These are phyloP conservation scores for Erythrolamprus reginae DNA, from an alignment of 2,113 vertebrate genomes.

Conservation along the genomic window DNA sequence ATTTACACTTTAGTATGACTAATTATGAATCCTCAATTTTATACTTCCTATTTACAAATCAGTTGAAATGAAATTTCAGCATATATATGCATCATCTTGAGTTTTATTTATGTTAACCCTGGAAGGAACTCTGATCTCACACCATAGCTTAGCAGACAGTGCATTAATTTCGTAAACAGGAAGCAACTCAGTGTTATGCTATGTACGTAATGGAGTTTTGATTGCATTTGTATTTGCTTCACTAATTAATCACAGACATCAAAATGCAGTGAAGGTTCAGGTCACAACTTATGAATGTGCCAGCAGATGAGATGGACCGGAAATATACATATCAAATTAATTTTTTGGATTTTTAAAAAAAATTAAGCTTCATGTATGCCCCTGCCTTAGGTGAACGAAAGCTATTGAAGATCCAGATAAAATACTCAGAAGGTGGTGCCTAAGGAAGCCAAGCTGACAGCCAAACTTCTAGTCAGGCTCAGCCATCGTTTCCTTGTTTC, in stretches of 20 bases:
- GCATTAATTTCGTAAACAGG: neutral
- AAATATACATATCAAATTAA: neutral
- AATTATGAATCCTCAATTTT: neutral
- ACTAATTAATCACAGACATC: neutral
- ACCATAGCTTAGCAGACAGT: neutral
- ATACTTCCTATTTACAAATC: neutral
- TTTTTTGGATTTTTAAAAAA: too few species aligned
- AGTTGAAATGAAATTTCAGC: neutral
- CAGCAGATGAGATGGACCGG: neutral
- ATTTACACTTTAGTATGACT: neutral
- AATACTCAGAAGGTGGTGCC: neutral
- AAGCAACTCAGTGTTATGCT: neutral
- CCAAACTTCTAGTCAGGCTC: too few species aligned
- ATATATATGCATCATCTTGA: neutral
- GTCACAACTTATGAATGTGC: neutral
- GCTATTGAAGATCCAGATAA: neutral
- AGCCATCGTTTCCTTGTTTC: too few species aligned
- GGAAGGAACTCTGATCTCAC: neutral
- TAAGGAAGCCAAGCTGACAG: too few species aligned
- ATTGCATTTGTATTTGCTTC: neutral
- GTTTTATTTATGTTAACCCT: neutral
- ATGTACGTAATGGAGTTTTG: neutral
- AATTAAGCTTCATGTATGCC: too few species aligned
- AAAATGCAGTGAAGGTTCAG: neutral
- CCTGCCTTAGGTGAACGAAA: neutral